phyloP scores from a whole-genome alignment of 2,113 vertebrate species.

The Globicephala melas region DNA sequence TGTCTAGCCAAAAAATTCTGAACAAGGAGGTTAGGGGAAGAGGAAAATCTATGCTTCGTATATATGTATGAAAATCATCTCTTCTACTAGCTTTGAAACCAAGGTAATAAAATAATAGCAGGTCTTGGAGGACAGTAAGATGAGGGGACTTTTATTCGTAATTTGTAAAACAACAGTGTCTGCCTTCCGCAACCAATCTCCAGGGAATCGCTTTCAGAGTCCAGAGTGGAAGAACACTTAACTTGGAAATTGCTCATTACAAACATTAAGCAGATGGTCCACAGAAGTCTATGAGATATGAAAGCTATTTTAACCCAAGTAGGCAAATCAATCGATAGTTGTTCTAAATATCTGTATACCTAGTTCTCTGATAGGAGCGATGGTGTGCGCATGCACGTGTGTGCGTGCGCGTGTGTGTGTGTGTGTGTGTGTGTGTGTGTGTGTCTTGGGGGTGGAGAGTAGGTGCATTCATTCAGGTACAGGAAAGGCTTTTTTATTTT shows the following conservation, averaged over 20 bases:
- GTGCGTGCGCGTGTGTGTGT: too few species aligned
- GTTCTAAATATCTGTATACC: background rate
- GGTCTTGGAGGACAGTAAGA: background rate
- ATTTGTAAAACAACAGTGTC: conserved; percentile 21
- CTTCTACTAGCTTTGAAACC: background rate
- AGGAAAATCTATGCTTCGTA: background rate
- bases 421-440: too few species aligned
- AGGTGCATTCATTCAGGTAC: background rate
- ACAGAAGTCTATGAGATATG: background rate
- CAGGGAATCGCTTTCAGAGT: conserved; percentile 9
- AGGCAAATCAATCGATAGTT: background rate
- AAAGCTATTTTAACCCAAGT: background rate
- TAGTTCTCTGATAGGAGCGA: background rate
- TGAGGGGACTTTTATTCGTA: background rate
- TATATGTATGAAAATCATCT: background rate
- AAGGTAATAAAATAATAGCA: background rate
- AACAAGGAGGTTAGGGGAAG: background rate
- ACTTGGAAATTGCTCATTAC: conserved; percentile 26
- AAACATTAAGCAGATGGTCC: conserved; percentile 34
- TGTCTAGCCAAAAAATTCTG: accelerated
- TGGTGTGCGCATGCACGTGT: background rate
- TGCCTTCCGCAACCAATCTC: conserved; percentile 7
- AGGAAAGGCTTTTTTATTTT: background rate
- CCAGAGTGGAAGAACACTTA: conserved; percentile 22
- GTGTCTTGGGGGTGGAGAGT: background rate